A percentile compares a stretch with the other conserved stretches of the same genome.
Conservation (phyloP, 2,888 invertebrate species). For the Lepidonotus clava region DNA sequence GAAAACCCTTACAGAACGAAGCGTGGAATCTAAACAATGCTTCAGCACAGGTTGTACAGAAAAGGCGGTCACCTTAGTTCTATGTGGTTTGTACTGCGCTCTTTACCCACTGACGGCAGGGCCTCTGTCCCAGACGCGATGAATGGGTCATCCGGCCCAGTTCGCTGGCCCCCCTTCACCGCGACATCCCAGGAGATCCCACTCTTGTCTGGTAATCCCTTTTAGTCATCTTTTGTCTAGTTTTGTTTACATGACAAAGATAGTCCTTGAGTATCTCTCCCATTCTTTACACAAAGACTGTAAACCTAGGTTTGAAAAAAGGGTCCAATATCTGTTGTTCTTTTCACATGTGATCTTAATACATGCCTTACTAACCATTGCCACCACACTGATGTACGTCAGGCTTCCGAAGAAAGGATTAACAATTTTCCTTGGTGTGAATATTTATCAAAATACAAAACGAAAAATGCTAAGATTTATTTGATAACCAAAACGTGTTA, state of each 20-base stretch:
- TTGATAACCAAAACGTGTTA: background rate
- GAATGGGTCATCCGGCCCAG: no score
- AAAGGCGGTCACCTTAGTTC: no score
- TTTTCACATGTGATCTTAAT: background rate
- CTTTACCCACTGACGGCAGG: no score
- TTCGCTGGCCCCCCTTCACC: no score
- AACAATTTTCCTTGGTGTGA: no score
- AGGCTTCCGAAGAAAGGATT: background rate
- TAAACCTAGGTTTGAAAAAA: background rate
- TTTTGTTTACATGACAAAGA: background rate
- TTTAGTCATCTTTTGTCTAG: background rate
- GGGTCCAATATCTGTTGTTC: conserved; percentile 33
- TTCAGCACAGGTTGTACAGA: no score
- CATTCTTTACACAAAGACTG: no score
- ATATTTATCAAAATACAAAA: background rate
- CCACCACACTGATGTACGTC: conserved; percentile 16
- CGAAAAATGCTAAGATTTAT: background rate
- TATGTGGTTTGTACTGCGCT: no score
- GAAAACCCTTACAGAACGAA: no score
- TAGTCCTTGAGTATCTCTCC: background rate
- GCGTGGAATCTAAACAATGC: no score
- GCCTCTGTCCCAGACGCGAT: no score
- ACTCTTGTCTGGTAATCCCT: conserved; percentile 22
- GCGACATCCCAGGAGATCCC: no score
- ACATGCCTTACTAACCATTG: background rate